phyloP scores from a whole-genome alignment of 23 tunicate genomes.

The Trididemnum nubilum region DNA sequence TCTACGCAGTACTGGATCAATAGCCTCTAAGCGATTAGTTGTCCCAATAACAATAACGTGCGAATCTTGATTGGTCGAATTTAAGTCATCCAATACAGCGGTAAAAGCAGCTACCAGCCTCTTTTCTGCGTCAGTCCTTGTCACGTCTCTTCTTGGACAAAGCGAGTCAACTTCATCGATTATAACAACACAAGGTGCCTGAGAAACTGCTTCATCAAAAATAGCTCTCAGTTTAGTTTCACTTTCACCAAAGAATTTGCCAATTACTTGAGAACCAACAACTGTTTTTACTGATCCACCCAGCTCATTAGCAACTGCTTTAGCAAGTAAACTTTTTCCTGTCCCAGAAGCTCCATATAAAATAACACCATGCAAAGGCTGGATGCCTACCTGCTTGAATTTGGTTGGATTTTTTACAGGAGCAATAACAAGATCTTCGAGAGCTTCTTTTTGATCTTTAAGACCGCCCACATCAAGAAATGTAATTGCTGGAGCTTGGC shows the following conservation, averaged over 20 bases:
- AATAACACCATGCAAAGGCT: slow-evolving; percentile 60
- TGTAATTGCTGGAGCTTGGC: not conserved
- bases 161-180: slow-evolving; percentile 71
- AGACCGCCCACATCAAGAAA: slow-evolving; percentile 69
- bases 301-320: slow-evolving; percentile 52
- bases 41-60: slow-evolving; percentile 75
- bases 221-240: slow-evolving; percentile 51
- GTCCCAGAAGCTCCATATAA: slow-evolving; percentile 88
- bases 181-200: slow-evolving; percentile 59
- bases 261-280: slow-evolving; percentile 51
- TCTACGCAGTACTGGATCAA: slow-evolving; percentile 71
- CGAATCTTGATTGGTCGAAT: not conserved
- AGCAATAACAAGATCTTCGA: slow-evolving; percentile 40
- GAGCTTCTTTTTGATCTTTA: slow-evolving; percentile 28
- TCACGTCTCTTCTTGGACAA: slow-evolving; percentile 65
- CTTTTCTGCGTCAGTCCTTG: slow-evolving; percentile 62
- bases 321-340: slow-evolving; percentile 79
- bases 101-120: slow-evolving; percentile 63
- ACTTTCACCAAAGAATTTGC: slow-evolving; percentile 74
- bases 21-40: slow-evolving; percentile 66
- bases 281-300: slow-evolving; percentile 27
- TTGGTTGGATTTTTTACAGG: slow-evolving; percentile 42
- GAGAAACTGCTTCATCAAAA: slow-evolving; percentile 41
- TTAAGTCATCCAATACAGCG: slow-evolving; percentile 53
- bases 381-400: slow-evolving; percentile 48